These are phyloP conservation scores for Diloba caeruleocephala DNA, from an alignment of 2,888 invertebrate genomes.

Conservation along the genomic window DNA sequence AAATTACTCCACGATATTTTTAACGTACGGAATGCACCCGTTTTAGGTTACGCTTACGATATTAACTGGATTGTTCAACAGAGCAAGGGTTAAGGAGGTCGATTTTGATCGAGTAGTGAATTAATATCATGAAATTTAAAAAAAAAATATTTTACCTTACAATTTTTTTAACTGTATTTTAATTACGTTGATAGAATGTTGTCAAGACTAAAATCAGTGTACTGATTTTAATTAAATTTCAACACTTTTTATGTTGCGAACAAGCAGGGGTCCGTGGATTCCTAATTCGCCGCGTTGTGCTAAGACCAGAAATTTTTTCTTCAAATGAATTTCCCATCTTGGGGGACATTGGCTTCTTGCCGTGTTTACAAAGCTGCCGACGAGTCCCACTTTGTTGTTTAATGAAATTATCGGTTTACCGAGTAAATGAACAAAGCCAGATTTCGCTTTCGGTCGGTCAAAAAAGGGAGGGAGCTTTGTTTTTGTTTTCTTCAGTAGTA, in stretches of 20 bases:
- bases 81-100: slow-evolving; percentile 68
- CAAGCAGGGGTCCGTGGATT: slow-evolving; percentile 64
- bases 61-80: slow-evolving; percentile 75
- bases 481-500: slow-evolving; percentile 81
- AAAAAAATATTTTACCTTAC: slow-evolving; percentile 20
- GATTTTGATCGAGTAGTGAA: slow-evolving; percentile 61
- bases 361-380: slow-evolving; percentile 83
- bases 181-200: slow-evolving; percentile 48
- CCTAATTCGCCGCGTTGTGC: slow-evolving; percentile 75
- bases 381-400: slow-evolving; percentile 88
- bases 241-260: slow-evolving; percentile 62
- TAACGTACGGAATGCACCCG: slow-evolving; percentile 86
- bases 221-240: slow-evolving; percentile 57
- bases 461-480: slow-evolving; percentile 79
- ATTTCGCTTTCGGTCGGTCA: slow-evolving; percentile 84
- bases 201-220: slow-evolving; percentile 54
- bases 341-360: slow-evolving; percentile 88
- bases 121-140: slow-evolving; percentile 38
- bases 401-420: slow-evolving; percentile 90
- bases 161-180: slow-evolving; percentile 20
- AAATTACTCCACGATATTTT: slow-evolving; percentile 88
- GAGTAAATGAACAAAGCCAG: slow-evolving; percentile 89
- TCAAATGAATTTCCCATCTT: slow-evolving; percentile 86
- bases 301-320: slow-evolving; percentile 82
- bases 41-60: slow-evolving; percentile 82